A percentile compares a stretch with the other conserved stretches of the same genome.
Conservation (phyloP, 2,797 vertebrate genomes). For the Clarias laeviceps region DNA sequence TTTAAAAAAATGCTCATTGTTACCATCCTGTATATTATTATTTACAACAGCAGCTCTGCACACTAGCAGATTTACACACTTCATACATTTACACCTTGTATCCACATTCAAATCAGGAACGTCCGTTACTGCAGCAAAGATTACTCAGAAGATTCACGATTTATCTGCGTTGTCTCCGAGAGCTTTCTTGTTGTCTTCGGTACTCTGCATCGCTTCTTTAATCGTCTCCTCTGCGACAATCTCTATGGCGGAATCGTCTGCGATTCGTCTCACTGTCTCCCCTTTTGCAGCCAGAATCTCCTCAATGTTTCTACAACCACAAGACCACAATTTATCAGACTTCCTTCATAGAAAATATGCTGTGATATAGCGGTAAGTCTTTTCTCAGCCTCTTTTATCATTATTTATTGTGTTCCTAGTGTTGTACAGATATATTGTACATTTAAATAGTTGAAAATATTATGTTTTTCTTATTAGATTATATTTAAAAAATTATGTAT, state of each 20-base stretch:
- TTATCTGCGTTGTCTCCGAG: conserved; percentile 52
- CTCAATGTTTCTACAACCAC: conserved; percentile 85
- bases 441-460: background rate
- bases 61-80: background rate
- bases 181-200: conserved; percentile 46
- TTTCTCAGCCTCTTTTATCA: background rate
- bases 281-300: conserved; percentile 94
- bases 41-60: background rate
- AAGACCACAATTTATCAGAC: background rate
- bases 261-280: conserved; percentile 80
- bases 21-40: background rate
- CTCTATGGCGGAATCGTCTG: conserved; percentile 78
- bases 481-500: background rate
- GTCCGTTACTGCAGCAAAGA: background rate
- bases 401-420: background rate
- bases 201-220: conserved; percentile 39
- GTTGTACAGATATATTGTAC: background rate
- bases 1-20: background rate
- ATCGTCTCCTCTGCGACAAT: conserved; percentile 72
- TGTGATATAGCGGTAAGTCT: no score
- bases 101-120: background rate
- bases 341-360: background rate
- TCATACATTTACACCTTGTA: background rate
- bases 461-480: background rate
- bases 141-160: conserved; percentile 42